phyloP scores from a whole-genome alignment of 2,888 invertebrate genomes.

The Diloba caeruleocephala region DNA sequence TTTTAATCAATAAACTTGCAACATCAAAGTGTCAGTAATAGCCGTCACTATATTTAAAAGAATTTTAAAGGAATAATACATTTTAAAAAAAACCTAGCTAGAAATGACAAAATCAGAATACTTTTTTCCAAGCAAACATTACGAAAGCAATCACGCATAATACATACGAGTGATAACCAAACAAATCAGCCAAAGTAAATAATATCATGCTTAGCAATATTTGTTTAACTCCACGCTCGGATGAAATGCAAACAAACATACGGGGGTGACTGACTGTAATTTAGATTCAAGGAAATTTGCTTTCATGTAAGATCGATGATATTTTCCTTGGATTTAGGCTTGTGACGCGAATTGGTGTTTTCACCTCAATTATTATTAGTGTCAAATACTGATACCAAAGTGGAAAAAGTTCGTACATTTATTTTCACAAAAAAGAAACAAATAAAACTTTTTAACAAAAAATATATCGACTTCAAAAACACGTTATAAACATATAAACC shows the following conservation, averaged over 20 bases:
- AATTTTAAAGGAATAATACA: too few relatives aligned
- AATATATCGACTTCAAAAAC: too few relatives aligned
- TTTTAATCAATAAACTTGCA: too few relatives aligned
- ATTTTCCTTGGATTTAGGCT: constrained; percentile 5
- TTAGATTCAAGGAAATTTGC: constrained; percentile 42
- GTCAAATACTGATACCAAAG: too few relatives aligned
- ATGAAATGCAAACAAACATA: constrained; percentile 53
- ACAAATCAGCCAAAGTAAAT: constrained; percentile 55
- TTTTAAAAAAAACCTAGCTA: too few relatives aligned
- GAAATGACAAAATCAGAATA: constrained; percentile 13
- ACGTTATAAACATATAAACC: too few relatives aligned
- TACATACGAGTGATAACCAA: constrained; percentile 39
- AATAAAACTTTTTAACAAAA: too few relatives aligned
- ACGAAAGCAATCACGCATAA: constrained; percentile 47
- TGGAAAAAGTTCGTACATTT: background rate
- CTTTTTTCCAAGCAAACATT: constrained; percentile 41
- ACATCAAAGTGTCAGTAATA: too few relatives aligned
- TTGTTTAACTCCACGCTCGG: constrained; percentile 50
- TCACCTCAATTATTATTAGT: background rate
- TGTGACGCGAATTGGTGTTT: constrained; percentile 14
- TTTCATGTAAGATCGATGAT: constrained; percentile 16
- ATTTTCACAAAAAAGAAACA: too few relatives aligned
- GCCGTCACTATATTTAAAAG: too few relatives aligned
- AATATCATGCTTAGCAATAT: constrained; percentile 54
- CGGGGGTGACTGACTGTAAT: constrained; percentile 31